These are phyloP conservation scores for Paradisaea rubra DNA, from an alignment of 2,113 vertebrate species.

Conservation along the genomic window DNA sequence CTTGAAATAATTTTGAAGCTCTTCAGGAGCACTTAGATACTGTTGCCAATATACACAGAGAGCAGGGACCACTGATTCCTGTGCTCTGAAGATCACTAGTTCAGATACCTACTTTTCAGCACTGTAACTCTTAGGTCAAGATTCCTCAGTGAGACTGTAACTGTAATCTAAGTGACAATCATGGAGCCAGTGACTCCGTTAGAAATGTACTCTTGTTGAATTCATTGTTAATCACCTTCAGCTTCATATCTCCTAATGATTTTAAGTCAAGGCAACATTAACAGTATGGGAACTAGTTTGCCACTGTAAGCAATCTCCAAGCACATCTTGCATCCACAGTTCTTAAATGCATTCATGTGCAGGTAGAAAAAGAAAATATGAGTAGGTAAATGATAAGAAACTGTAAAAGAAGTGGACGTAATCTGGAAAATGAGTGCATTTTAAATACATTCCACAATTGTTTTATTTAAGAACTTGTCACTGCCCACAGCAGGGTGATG, in stretches of 20 bases:
- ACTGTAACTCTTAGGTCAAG: neutral
- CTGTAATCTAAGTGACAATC: neutral
- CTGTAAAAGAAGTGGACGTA: neutral
- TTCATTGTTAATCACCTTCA: neutral
- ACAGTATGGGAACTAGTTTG: neutral
- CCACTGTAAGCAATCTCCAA: neutral
- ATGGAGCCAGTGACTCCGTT: neutral
- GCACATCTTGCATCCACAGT: neutral
- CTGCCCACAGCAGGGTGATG: neutral
- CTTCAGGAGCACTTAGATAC: neutral
- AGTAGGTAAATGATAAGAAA: neutral
- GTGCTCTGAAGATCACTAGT: neutral
- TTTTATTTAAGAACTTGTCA: neutral
- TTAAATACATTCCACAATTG: neutral
- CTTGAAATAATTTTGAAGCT: neutral
- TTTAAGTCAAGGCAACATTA: neutral
- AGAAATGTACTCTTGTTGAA: neutral
- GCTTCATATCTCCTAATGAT: neutral
- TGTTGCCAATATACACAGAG: neutral
- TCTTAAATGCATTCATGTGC: neutral
- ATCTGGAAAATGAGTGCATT: neutral
- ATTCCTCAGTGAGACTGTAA: neutral
- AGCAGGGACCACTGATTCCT: neutral
- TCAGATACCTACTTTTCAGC: neutral
- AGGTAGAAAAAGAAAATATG: neutral